These are phyloP conservation scores for Metopolophium dirhodum DNA, from an alignment of 1,140 invertebrate genomes.

Conservation along the genomic window DNA sequence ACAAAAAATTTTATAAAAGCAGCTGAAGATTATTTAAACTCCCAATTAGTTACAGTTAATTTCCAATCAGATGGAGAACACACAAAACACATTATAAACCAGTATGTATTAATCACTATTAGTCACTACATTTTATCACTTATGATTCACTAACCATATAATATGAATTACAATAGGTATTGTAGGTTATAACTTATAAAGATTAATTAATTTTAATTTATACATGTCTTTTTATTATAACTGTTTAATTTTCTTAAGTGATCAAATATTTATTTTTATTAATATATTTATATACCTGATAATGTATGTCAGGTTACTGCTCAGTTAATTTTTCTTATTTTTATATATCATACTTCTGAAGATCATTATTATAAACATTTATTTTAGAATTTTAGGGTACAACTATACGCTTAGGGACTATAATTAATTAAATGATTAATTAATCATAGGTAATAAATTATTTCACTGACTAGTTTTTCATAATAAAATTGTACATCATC, in stretches of 20 bases:
- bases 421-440: neutral
- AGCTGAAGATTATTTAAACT: slow-evolving; percentile 9
- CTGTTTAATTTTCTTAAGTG: neutral
- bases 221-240: neutral
- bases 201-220: neutral
- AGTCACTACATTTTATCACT: no score
- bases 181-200: neutral
- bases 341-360: neutral
- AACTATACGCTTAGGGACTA: neutral
- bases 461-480: neutral
- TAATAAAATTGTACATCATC: neutral
- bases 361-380: neutral
- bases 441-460: neutral
- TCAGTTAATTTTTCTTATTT: neutral
- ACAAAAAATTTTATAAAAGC: neutral
- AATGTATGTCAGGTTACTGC: neutral
- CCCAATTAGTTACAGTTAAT: slow-evolving; percentile 15
- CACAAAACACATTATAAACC: neutral
- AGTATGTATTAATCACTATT: neutral
- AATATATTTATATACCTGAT: neutral
- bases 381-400: neutral
- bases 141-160: no score
- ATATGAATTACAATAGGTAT: no score
- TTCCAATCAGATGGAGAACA: slow-evolving; percentile 39
- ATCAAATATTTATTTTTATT: neutral